Base-by-base conservation (phyloP, 2,888 invertebrate species). In the Cyaniris semiargus region DNA sequence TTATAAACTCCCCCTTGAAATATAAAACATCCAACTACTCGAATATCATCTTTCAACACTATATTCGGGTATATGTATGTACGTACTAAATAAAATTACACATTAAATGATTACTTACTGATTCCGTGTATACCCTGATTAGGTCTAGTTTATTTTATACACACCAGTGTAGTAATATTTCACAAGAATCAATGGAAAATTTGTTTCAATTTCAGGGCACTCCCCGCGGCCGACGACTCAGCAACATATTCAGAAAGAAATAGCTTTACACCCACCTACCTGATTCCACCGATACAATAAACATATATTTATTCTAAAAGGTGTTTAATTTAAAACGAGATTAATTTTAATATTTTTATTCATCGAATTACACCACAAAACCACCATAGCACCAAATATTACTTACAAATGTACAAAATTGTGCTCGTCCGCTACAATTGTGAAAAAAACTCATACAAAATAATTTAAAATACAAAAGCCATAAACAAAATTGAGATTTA, bases 381-480 rank as follows among this genome's bases (percentile, higher is more conserved):
- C 88, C 88, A 89, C 88, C 90, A 87, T 93, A 93, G 93, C 93
- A 93, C 93, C 93, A 91, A 90, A 91, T 87, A 91, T 92, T 92
- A 92, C 89, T 89, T 92, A 92, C 88, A 91, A 92, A 92, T 92
- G 90, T 93, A 93, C 91, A 93, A 93, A 93, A 92, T 93, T 92
- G 92, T 93, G 93, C 92, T 87, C 85, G 83, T 85, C 86, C 82
- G 84, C 81, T 84, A 79, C 80, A 48, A 75, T 70, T 82, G 78
- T 76, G 77, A 53, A 76, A 79, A 78, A 79, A 78, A 76, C 79
- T 78, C 78, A 81, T 76, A 76, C 76, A 79, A 80, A 78, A 76
- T 76, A 31, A 76, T 58, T 76, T 56, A 75, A 44, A 78, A 77
- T 80, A 80, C 76, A 75, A 78, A 76, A 76, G 10, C 60, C n/a